Evolutionary conservation across 2,888 invertebrate species (phyloP).

Genomic region (Holacanthella duospinosa): DNA sequence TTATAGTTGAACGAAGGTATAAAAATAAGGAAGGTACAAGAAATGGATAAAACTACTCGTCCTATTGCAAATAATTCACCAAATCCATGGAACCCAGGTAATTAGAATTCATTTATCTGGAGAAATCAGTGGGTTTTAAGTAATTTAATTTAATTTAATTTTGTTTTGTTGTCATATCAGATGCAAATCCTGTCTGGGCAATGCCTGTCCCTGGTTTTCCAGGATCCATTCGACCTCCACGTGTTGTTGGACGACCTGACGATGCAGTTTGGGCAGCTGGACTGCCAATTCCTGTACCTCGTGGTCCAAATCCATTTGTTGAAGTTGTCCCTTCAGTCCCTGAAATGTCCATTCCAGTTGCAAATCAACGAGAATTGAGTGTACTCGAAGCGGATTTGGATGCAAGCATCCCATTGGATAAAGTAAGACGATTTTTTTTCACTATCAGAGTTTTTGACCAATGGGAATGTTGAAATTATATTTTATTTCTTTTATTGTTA

Average conservation of each 20-base stretch:
- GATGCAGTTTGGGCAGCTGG: not conserved
- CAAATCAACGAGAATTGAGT: conserved; percentile 23
- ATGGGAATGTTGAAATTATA: not conserved
- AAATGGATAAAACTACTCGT: not conserved
- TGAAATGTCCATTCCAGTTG: conserved; percentile 25
- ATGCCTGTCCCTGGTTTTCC: conserved; percentile 15
- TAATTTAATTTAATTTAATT: not conserved
- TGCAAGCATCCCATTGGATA: conserved; percentile 32
- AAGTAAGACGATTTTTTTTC: conserved; percentile 17
- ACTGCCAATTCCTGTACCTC: conserved; percentile 15
- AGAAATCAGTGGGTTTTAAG: too few relatives aligned
- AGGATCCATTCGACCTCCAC: conserved; percentile 4
- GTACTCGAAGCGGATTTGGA: conserved; percentile 25
- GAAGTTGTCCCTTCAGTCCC: conserved; percentile 18
- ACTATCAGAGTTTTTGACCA: not conserved
- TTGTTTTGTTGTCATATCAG: not conserved
- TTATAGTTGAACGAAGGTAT: conserved; percentile 64
- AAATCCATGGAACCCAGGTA: not conserved
- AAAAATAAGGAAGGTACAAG: conserved; percentile 60
- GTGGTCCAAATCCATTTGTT: conserved; percentile 34
- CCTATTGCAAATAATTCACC: not conserved
- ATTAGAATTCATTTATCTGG: not conserved
- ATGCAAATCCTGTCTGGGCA: not conserved
- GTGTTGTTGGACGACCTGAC: conserved; percentile 7
- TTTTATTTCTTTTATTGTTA: not conserved